phyloP scores from a whole-genome alignment of 1,140 invertebrate genomes.

The Patella vulgata region DNA sequence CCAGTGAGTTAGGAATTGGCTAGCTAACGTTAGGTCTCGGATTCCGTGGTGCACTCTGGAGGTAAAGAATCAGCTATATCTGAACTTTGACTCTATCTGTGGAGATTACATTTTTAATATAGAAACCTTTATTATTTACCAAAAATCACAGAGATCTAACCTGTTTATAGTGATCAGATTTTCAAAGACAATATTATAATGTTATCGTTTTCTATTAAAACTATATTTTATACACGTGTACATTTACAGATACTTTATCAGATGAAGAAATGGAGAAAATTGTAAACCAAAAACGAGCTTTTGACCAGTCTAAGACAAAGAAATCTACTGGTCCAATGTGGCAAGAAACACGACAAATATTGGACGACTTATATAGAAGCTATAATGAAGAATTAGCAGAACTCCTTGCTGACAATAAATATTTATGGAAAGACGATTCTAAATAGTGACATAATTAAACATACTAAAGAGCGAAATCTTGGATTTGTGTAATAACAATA shows the following conservation, averaged over 20 bases:
- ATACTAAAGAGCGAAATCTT: too few relatives aligned
- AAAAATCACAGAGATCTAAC: background rate
- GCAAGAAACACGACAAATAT: constrained; percentile 15
- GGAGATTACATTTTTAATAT: background rate
- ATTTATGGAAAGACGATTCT: constrained; percentile 22
- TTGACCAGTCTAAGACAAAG: constrained; percentile 7
- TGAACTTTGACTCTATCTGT: too few relatives aligned
- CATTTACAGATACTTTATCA: constrained; percentile 3
- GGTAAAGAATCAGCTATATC: too few relatives aligned
- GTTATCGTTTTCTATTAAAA: constrained; percentile 1
- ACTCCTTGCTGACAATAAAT: constrained; percentile 12
- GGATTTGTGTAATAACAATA: too few relatives aligned
- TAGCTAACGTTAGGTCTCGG: too few relatives aligned
- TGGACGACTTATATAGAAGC: constrained; percentile 14
- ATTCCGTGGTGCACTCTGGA: too few relatives aligned
- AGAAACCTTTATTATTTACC: background rate
- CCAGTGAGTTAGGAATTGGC: too few relatives aligned
- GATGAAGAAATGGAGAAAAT: constrained; percentile 12
- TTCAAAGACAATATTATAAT: background rate
- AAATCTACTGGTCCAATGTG: constrained; percentile 19
- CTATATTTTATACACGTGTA: background rate
- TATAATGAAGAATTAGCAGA: constrained; percentile 18
- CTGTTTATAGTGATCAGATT: background rate
- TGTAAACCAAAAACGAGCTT: background rate
- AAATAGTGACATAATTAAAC: too few relatives aligned